Base-by-base conservation (phyloP, 2,113 vertebrate genomes). In the Antidorcas marsupialis region DNA sequence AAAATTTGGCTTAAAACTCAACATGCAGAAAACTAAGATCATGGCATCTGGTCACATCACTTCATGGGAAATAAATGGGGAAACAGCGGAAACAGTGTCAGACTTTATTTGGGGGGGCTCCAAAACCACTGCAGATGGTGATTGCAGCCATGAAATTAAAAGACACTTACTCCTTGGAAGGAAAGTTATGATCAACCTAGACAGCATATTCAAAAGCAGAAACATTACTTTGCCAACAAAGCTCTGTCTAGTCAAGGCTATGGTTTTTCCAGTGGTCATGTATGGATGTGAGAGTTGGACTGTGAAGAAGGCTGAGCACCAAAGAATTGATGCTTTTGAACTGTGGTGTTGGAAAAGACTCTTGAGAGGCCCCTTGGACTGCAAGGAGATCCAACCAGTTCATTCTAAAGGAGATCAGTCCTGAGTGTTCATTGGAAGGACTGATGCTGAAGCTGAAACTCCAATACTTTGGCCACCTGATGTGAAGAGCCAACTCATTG, bases 291-390 rank as follows among this genome's bases (percentile, higher is more conserved):
- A 67, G 33, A 67, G 33, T 10, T 36, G 33, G 33, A n/a, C 33
- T n/a, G 8, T n/a, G 1, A 67, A 67, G 7, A 67, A 67, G 2
- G 16, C 33, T 67, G 64, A 67, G 33, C 0, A 0, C 16, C 0
- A 0, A n/a, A 67, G 33, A 10, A 67, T 2, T 19, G 64, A 36
- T 67, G 64, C 33, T 67, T 67, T 67, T 67, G 16, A 67, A n/a
- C 8, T 36, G 9, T 36, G 64, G 64, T 11, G 4, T 11, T 21
- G 8, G 17, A 71, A 4, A 11, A 71, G 17, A 71, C n/a, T 67
- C 64, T 10, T 67, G 33, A 71, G 64, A 71, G 17, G 17, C 21
- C n/a, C n/a, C n/a, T 71, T 36, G 64, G 64, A 36, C 9, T 71
- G n/a, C 17, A 71, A 71, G 59, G 27, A 60, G 64, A 71, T 36